These are phyloP conservation scores for Drosophila sp. DNA, from an alignment of 1,140 invertebrate species.

Conservation along the genomic window DNA sequence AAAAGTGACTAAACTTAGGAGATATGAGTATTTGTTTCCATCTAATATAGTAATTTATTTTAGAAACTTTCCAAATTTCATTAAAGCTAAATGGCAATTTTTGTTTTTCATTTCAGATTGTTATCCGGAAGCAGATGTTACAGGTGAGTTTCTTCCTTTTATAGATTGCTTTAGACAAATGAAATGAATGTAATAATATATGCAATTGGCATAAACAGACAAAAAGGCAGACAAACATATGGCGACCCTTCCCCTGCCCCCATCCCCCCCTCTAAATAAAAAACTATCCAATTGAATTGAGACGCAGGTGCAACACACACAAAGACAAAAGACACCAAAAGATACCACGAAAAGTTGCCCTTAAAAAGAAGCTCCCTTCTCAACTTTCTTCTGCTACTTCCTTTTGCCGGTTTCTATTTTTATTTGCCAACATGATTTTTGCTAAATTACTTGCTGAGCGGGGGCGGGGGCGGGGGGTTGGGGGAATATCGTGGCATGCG, in stretches of 20 bases:
- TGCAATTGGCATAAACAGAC: constrained; percentile 41
- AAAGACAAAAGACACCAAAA: constrained; percentile 1
- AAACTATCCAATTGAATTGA: constrained; percentile 66
- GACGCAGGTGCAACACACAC: constrained; percentile 62
- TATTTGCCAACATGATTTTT: constrained; percentile 78
- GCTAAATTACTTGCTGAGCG: constrained; percentile 62
- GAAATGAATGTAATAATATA: constrained; percentile 61
- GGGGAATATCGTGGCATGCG: constrained; percentile 19
- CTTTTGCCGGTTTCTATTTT: constrained; percentile 54
- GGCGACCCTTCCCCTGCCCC: neutral
- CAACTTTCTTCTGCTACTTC: constrained; percentile 9
- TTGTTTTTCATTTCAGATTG: constrained; percentile 45
- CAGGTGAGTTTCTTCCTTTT: constrained; percentile 50
- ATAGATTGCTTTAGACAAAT: constrained; percentile 28
- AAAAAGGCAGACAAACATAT: constrained; percentile 17
- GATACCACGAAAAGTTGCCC: constrained; percentile 16
- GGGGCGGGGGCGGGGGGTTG: neutral
- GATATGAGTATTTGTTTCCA: no score
- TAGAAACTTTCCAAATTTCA: neutral
- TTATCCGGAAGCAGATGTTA: constrained; percentile 49
- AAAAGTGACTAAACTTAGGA: no score
- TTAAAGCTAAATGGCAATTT: no score
- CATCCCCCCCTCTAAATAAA: neutral
- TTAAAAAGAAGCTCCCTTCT: constrained; percentile 6
- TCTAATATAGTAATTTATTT: neutral